Evolutionary conservation across 30 jellyfish, hydroid and myxozoan genomes (phyloP), one percentile per base, ranked within the genome.

Genomic region (Clytia hemisphaerica): DNA sequence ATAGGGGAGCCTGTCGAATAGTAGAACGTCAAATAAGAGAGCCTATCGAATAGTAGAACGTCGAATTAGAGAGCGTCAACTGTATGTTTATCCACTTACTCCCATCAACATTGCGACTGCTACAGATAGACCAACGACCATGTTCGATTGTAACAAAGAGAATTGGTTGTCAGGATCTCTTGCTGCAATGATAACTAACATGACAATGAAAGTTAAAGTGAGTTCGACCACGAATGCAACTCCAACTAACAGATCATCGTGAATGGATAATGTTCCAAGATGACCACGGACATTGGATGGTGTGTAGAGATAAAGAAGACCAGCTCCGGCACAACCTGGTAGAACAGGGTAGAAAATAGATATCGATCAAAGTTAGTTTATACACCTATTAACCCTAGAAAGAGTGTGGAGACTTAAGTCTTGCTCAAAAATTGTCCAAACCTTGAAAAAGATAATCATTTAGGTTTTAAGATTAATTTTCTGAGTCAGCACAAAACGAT

Each of bases 301-400:
- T 33, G 70, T 57, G 70, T 57, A 57, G 44, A 57, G 44, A 45
- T 57, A 57, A 10, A 57, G 16, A 4, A 57, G 53, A n/a, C 70
- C 70, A n/a, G 70, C 70, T 9, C 70, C 70, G 2, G 70, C 25
- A 7, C 25, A n/a, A 57, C 70, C 70, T 57, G 70, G 14, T 14
- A 51, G 24, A 22, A 12, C 16, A 14, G 66, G 21, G 66, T 12
- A n/a, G n/a, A n/a, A n/a, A n/a, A n/a, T n/a, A n/a, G n/a, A n/a
- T n/a, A n/a, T n/a, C n/a, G n/a, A n/a, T n/a, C n/a, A n/a, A n/a
- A n/a, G n/a, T n/a, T n/a, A n/a, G n/a, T n/a, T n/a, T n/a, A n/a
- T n/a, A n/a, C n/a, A n/a, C n/a, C n/a, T n/a, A n/a, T n/a, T n/a
- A n/a, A n/a, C n/a, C n/a, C n/a, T n/a, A n/a, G n/a, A n/a, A n/a